These are phyloP conservation scores for Trachythela sp. DNA, from an alignment of 64 coral and sea anemone genomes.

Conservation along the genomic window DNA sequence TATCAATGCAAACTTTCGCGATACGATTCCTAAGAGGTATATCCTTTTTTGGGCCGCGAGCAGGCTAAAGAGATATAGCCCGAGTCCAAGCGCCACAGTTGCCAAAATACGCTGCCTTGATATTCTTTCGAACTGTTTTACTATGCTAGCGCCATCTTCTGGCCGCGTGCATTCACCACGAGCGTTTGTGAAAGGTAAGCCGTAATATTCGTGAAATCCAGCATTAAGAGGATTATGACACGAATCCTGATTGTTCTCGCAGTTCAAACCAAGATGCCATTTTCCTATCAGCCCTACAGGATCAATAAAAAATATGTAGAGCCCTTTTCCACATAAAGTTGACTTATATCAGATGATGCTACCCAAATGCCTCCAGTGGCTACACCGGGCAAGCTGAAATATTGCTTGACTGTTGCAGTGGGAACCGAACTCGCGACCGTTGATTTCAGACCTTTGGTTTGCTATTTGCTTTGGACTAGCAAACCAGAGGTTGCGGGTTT, in stretches of 20 bases:
- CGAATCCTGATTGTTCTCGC: slow-evolving; percentile 19
- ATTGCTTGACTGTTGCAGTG: too few relatives aligned
- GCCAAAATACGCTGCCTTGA: neutral
- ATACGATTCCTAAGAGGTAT: neutral
- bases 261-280: slow-evolving; percentile 64
- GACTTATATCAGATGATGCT: too few relatives aligned
- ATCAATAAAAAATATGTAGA: neutral
- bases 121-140: neutral
- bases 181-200: slow-evolving; percentile 53
- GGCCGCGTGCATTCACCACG: neutral
- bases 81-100: neutral
- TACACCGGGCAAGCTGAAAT: too few relatives aligned
- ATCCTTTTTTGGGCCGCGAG: too few relatives aligned
- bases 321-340: too few relatives aligned
- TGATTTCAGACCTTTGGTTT: too few relatives aligned
- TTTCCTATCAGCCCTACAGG: slow-evolving; percentile 63
- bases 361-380: too few relatives aligned
- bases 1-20: neutral
- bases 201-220: slow-evolving; percentile 64
- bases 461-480: too few relatives aligned
- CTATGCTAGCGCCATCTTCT: neutral
- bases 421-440: too few relatives aligned
- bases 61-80: too few relatives aligned
- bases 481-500: too few relatives aligned
- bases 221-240: slow-evolving; percentile 50